Conservation (phyloP, 2,888 invertebrate species). For the Ectemnius lituratus region DNA sequence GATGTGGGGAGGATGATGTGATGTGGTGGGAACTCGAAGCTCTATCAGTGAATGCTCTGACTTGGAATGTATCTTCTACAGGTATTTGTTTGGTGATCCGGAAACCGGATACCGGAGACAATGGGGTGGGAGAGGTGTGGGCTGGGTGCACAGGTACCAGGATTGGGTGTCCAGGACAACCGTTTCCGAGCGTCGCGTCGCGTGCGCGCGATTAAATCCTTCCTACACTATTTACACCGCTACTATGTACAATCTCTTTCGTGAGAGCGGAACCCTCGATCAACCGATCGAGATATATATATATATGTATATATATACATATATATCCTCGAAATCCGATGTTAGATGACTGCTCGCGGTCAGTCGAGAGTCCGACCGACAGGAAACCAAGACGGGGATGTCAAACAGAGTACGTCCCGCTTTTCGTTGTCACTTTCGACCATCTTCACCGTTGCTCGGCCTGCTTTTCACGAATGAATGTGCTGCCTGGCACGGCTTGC, state of each 20-base stretch:
- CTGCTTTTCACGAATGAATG: slow-evolving; percentile 18
- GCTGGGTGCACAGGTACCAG: slow-evolving; percentile 11
- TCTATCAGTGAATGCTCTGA: neutral
- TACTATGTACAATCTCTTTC: slow-evolving; percentile 60
- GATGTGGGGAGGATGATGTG: neutral
- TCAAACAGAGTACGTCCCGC: slow-evolving; percentile 34
- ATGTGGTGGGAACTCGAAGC: too few relatives aligned
- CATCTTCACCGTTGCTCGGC: slow-evolving; percentile 39
- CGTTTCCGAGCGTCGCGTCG: slow-evolving; percentile 40
- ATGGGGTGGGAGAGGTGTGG: neutral
- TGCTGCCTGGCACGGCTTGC: neutral
- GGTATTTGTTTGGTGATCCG: slow-evolving; percentile 5
- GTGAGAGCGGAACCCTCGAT: slow-evolving; percentile 8
- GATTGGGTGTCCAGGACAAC: slow-evolving; percentile 30
- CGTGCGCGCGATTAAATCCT: slow-evolving; percentile 42
- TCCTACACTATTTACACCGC: slow-evolving; percentile 66
- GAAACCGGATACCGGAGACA: neutral
- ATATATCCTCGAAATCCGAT: too few relatives aligned
- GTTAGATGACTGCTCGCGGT: slow-evolving; percentile 8
- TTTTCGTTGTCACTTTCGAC: slow-evolving; percentile 53
- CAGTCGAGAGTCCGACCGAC: neutral
- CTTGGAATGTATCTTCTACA: neutral
- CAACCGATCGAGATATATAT: slow-evolving; percentile 11
- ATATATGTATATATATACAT: too few relatives aligned
- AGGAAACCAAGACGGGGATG: slow-evolving; percentile 8